phyloP scores from a whole-genome alignment of 2,888 invertebrate genomes.

The Panzeria rudis region DNA sequence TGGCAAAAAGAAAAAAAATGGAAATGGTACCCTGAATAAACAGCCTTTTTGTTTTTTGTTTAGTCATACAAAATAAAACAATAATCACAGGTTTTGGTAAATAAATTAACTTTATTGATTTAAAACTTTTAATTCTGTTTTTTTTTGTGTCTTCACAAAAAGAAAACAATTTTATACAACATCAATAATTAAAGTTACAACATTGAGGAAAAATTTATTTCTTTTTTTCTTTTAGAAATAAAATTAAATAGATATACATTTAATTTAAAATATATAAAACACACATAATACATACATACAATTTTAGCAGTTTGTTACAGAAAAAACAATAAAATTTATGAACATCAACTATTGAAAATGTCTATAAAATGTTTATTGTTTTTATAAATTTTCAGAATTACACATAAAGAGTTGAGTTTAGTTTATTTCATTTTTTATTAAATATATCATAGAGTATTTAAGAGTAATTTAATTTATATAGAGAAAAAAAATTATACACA shows the following conservation, averaged over 20 bases:
- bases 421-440: background rate
- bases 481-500: constrained; percentile 56
- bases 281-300: constrained; percentile 40
- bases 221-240: constrained; percentile 16
- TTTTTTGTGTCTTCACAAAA: constrained; percentile 1
- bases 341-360: constrained; percentile 24
- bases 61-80: constrained; percentile 49
- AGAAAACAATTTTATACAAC: constrained; percentile 57
- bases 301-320: background rate
- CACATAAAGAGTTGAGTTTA: background rate
- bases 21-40: constrained; percentile 54
- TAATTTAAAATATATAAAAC: constrained; percentile 34
- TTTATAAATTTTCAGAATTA: background rate
- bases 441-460: constrained; percentile 49
- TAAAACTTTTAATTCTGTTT: background rate
- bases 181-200: constrained; percentile 64
- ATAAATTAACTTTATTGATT: constrained; percentile 35
- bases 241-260: constrained; percentile 38
- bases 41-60: constrained; percentile 20
- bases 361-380: constrained; percentile 10
- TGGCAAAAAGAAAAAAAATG: constrained; percentile 33
- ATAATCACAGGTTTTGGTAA: constrained; percentile 16
- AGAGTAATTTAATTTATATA: constrained; percentile 61
- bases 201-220: constrained; percentile 37
- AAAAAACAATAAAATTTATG: constrained; percentile 32